A percentile compares a stretch with the other conserved stretches of the same genome.
Evolutionary conservation across 2,888 invertebrate species (phyloP).

Genomic region (Drosophila formosana): DNA sequence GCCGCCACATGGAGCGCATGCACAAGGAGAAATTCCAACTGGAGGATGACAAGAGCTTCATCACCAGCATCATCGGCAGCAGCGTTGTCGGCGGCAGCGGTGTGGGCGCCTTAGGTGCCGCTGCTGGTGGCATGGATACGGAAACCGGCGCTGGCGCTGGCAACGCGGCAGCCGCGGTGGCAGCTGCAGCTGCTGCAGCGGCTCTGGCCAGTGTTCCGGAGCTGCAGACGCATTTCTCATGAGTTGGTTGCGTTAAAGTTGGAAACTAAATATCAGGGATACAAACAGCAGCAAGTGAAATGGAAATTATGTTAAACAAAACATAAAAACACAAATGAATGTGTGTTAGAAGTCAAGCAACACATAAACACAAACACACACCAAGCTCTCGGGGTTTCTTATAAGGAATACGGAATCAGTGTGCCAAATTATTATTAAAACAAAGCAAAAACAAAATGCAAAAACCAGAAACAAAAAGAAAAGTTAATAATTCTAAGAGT

Average conservation of each 20-base stretch:
- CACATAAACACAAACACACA: constrained; percentile 50
- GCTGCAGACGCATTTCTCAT: constrained; percentile 83
- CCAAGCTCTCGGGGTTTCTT: constrained; percentile 75
- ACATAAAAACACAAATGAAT: constrained; percentile 4
- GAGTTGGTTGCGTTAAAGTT: constrained; percentile 45
- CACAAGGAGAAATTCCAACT: constrained; percentile 88
- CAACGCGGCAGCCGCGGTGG: constrained; percentile 51
- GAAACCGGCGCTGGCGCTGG: constrained; percentile 39
- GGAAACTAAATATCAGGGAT: constrained; percentile 61
- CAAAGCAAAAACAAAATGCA: constrained; percentile 30
- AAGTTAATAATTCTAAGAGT: constrained; percentile 56
- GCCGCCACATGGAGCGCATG: constrained; percentile 93
- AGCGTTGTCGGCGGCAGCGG: constrained; percentile 40
- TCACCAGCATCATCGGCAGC: constrained; percentile 59
- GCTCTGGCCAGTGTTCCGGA: constrained; percentile 72
- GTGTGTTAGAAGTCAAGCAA: constrained; percentile 21
- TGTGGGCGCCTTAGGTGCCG: constrained; percentile 24
- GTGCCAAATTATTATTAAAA: constrained; percentile 82
- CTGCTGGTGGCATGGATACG: constrained; percentile 23
- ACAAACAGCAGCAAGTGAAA: constrained; percentile 25
- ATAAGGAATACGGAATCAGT: constrained; percentile 82
- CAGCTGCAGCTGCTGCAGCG: constrained; percentile 55
- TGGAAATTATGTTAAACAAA: constrained; percentile 39
- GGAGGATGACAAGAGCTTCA: constrained; percentile 84
- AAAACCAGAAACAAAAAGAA: constrained; percentile 26